Evolutionary conservation across 2,797 vertebrate species (phyloP).

Genomic region (Anolis apletophallus): DNA sequence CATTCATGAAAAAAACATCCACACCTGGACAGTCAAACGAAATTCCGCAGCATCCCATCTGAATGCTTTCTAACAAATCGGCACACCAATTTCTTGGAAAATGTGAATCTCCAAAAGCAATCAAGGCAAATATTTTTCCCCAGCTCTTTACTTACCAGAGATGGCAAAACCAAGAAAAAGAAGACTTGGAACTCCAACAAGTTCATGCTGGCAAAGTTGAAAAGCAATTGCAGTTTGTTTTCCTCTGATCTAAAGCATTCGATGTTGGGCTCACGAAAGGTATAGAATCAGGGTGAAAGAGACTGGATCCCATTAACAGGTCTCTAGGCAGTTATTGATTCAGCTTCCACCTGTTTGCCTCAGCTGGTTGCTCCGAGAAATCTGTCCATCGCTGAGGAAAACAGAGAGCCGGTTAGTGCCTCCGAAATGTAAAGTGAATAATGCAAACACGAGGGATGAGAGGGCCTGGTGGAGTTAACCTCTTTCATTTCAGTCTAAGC

Average conservation of each 20-base stretch:
- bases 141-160: slow-evolving; percentile 65
- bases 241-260: slow-evolving; percentile 52
- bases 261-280: slow-evolving; percentile 43
- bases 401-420: neutral
- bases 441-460: rapidly evolving
- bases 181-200: slow-evolving; percentile 11
- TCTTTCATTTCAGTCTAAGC: neutral
- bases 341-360: slow-evolving; percentile 14
- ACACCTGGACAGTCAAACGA: neutral
- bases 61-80: slow-evolving; percentile 20
- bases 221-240: neutral
- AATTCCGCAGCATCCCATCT: neutral
- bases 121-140: neutral
- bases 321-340: neutral
- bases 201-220: slow-evolving; percentile 48
- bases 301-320: slow-evolving; percentile 67
- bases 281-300: neutral
- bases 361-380: neutral
- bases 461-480: neutral
- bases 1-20: neutral
- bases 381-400: neutral
- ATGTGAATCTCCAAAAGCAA: slow-evolving; percentile 18
- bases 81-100: neutral
- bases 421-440: neutral
- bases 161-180: slow-evolving; percentile 45